Evolutionary conservation across 2,113 vertebrate genomes (phyloP).

Genomic region (Triplophysa tibetana): DNA sequence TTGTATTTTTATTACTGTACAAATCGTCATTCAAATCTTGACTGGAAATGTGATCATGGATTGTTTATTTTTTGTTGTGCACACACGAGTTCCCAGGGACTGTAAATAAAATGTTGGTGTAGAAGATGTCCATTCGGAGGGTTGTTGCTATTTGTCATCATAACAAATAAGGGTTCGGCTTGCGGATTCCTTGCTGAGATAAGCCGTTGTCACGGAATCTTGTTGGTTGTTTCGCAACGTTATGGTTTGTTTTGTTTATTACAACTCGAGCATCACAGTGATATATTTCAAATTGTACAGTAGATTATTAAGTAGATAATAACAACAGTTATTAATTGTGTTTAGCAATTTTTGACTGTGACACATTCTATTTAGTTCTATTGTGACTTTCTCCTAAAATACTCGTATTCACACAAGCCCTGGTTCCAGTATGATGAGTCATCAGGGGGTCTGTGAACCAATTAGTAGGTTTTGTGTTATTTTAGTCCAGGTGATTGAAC

Average conservation of each 20-base stretch:
- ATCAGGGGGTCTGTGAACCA: background rate
- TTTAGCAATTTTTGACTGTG: background rate
- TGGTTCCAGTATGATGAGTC: background rate
- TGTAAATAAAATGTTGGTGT: background rate
- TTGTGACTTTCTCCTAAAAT: background rate
- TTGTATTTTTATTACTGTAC: background rate
- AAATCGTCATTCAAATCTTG: background rate
- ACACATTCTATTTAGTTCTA: background rate
- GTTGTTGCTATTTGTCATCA: background rate
- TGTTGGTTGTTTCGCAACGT: too few species aligned
- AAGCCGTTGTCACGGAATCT: background rate
- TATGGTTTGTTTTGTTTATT: too few species aligned
- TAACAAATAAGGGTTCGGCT: background rate
- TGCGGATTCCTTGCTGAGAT: background rate
- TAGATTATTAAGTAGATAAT: too few species aligned
- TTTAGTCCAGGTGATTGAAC: slow-evolving; percentile 4
- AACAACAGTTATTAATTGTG: background rate
- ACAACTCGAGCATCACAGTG: too few species aligned
- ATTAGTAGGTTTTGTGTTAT: background rate
- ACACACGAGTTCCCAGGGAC: background rate
- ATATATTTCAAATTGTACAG: too few species aligned
- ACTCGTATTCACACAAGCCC: slow-evolving; percentile 7
- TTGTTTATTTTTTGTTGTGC: background rate
- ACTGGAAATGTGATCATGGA: background rate
- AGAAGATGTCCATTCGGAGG: background rate